Conservation (phyloP, 2,113 vertebrate species). For the Mus pahari region DNA sequence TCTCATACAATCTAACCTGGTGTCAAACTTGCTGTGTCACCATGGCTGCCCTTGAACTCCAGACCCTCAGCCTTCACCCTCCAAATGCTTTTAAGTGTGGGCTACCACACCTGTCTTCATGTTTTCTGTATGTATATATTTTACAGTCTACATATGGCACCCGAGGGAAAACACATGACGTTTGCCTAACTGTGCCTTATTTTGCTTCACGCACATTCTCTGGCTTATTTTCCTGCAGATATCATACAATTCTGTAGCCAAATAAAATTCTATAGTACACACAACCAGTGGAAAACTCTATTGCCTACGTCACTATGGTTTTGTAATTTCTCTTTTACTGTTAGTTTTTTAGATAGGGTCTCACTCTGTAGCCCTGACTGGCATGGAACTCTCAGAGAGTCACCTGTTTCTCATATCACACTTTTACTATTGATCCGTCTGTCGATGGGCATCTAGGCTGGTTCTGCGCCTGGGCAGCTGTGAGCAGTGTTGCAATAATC, state of each 20-base stretch:
- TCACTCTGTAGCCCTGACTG: neutral
- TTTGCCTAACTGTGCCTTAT: neutral
- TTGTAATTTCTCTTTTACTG: neutral
- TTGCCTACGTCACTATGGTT: neutral
- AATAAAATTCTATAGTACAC: neutral
- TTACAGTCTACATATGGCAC: neutral
- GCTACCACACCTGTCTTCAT: no score
- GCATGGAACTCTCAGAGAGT: neutral
- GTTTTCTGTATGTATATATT: neutral
- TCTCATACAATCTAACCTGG: neutral
- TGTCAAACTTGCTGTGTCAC: neutral
- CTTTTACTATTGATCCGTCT: neutral
- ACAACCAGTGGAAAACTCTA: neutral
- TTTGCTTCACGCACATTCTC: neutral
- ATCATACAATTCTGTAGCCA: neutral
- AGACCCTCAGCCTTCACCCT: neutral
- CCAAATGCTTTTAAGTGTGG: no score
- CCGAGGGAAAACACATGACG: neutral
- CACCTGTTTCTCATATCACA: neutral
- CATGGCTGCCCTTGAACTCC: neutral
- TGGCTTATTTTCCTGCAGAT: neutral
- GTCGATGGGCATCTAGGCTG: neutral
- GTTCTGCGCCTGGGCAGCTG: neutral
- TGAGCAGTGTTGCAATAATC: neutral
- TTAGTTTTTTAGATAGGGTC: neutral